Evolutionary conservation across 2,888 invertebrate genomes (phyloP).

Genomic region (Zhengitettix transpicula): DNA sequence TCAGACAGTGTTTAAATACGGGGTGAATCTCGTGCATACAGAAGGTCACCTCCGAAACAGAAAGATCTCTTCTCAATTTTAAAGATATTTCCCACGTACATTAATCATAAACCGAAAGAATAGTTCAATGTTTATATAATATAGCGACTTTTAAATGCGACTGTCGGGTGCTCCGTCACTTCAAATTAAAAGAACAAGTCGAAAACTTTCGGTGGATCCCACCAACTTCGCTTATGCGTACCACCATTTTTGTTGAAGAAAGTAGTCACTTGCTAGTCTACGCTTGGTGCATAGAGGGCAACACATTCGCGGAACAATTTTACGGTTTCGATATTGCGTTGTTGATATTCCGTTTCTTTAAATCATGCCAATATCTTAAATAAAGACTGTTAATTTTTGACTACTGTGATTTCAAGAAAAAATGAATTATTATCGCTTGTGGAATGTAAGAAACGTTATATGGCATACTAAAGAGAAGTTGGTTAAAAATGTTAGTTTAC

Average conservation of each 20-base stretch:
- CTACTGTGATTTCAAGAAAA: too few species aligned
- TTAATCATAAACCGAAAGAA: neutral
- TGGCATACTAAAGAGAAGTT: too few species aligned
- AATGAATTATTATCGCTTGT: too few species aligned
- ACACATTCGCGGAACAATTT: neutral
- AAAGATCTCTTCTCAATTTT: slow-evolving; percentile 4
- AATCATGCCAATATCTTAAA: too few species aligned
- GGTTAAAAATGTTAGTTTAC: too few species aligned
- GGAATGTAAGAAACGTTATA: too few species aligned
- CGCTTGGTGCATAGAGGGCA: neutral
- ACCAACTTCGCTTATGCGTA: neutral
- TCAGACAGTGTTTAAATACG: too few species aligned
- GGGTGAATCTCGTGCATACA: neutral
- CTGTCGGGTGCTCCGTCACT: neutral
- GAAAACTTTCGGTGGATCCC: neutral
- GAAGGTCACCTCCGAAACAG: slow-evolving; percentile 7
- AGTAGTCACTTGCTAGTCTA: neutral
- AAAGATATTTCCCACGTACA: neutral
- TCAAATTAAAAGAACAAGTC: neutral
- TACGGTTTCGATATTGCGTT: too few species aligned
- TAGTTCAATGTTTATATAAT: too few species aligned
- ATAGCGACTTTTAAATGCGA: neutral
- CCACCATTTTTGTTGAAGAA: slow-evolving; percentile 10
- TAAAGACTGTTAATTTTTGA: too few species aligned
- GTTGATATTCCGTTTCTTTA: too few species aligned